A percentile compares a stretch with the other conserved stretches of the same genome.
Evolutionary conservation across 2,113 vertebrate genomes (phyloP).

Genomic region (Solenodon paradoxus): DNA sequence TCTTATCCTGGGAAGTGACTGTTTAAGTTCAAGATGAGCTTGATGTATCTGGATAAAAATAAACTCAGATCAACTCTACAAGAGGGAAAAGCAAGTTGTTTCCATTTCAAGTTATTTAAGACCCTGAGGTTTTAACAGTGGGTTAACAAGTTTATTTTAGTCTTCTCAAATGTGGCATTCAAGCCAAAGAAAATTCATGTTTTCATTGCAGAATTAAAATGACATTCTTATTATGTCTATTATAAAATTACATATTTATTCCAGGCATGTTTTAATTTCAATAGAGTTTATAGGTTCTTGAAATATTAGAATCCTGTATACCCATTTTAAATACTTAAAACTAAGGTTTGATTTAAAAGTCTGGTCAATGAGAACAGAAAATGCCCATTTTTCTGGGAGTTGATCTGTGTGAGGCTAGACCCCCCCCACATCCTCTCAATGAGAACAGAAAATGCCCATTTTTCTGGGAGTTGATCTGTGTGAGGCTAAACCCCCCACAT

Average conservation of each 20-base stretch:
- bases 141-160: neutral
- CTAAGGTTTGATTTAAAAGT: neutral
- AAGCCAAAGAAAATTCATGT: constrained; percentile 24
- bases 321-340: constrained; percentile 25
- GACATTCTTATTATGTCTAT: neutral
- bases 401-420: neutral
- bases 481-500: neutral
- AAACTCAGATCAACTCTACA: constrained; percentile 5
- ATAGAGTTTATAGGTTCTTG: neutral
- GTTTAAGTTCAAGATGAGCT: constrained; percentile 2
- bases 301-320: neutral
- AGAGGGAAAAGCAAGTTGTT: constrained; percentile 25
- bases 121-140: neutral
- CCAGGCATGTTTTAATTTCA: neutral
- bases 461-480: neutral
- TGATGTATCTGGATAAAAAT: neutral
- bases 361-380: constrained; percentile 19
- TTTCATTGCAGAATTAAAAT: constrained; percentile 30
- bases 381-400: neutral
- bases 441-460: constrained; percentile 35
- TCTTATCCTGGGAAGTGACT: neutral
- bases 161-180: neutral
- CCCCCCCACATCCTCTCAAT: too few species aligned
- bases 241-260: neutral
- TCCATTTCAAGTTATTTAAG: constrained; percentile 34